Conservation (phyloP, 2,797 vertebrate genomes). For the Sphaeramia orbicularis region DNA sequence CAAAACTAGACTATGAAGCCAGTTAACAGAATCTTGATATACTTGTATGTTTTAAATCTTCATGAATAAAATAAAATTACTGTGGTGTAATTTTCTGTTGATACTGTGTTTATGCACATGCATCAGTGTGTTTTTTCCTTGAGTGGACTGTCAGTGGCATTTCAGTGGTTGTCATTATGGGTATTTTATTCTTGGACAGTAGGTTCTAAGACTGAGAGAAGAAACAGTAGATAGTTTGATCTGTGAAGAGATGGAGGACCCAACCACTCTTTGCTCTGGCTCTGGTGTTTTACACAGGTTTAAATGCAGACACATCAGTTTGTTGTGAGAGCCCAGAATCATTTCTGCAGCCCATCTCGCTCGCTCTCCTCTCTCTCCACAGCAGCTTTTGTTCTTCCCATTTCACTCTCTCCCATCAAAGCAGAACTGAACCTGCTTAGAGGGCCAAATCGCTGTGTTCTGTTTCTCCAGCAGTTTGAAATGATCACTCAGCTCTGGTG, state of each 20-base stretch:
- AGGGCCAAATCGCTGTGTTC: slow-evolving; percentile 84
- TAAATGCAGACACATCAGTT: slow-evolving; percentile 56
- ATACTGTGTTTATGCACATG: too few relatives aligned
- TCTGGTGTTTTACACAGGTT: slow-evolving; percentile 64
- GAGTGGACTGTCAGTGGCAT: too few relatives aligned
- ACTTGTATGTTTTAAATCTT: too few relatives aligned
- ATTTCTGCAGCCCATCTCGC: slow-evolving; percentile 58
- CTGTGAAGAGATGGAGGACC: slow-evolving; percentile 28
- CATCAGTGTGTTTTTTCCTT: too few relatives aligned
- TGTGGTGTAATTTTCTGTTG: too few relatives aligned
- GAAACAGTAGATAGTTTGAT: slow-evolving; percentile 22
- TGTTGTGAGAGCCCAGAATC: slow-evolving; percentile 51
- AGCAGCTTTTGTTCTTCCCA: slow-evolving; percentile 78
- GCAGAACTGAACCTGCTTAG: slow-evolving; percentile 83
- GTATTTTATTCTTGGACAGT: background rate
- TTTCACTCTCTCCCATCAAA: slow-evolving; percentile 76
- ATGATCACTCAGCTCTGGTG: slow-evolving; percentile 83
- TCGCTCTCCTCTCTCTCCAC: slow-evolving; percentile 40
- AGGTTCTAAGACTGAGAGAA: slow-evolving; percentile 12
- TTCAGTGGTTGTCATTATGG: background rate
- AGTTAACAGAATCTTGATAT: too few relatives aligned
- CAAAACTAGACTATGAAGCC: too few relatives aligned
- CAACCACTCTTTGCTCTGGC: slow-evolving; percentile 22
- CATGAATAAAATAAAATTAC: too few relatives aligned
- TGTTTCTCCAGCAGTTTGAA: slow-evolving; percentile 85